Evolutionary conservation across 2,888 invertebrate species (phyloP).

Genomic region (Euzophera pinguis): DNA sequence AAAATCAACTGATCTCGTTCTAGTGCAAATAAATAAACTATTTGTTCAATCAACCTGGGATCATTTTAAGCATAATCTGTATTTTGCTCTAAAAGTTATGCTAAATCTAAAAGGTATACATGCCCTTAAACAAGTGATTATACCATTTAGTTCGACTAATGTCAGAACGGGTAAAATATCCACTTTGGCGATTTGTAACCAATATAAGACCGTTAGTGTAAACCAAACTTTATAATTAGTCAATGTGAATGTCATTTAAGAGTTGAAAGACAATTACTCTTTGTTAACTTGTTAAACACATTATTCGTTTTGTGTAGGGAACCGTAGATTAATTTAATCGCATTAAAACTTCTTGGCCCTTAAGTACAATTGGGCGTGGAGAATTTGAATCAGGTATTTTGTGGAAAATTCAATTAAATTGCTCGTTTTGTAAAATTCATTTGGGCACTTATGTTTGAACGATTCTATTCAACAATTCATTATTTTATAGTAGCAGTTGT

Average conservation of each 20-base stretch:
- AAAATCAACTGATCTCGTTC: too few relatives aligned
- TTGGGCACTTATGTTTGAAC: not conserved
- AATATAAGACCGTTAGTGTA: not conserved
- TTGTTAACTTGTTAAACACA: constrained; percentile 24
- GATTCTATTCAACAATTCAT: not conserved
- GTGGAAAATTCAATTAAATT: constrained; percentile 1
- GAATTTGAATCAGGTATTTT: constrained; percentile 1
- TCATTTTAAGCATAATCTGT: too few relatives aligned
- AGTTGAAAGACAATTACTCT: constrained; percentile 29
- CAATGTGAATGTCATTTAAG: constrained; percentile 19
- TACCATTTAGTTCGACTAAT: too few relatives aligned
- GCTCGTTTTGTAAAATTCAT: not conserved
- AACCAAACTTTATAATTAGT: not conserved
- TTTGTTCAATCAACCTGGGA: too few relatives aligned
- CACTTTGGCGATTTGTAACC: too few relatives aligned
- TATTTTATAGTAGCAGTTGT: not conserved
- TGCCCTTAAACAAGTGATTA: too few relatives aligned
- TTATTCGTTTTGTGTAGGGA: constrained; percentile 18
- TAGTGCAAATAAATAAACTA: too few relatives aligned
- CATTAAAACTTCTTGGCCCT: constrained; percentile 11
- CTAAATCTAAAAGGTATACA: too few relatives aligned
- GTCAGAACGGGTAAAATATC: too few relatives aligned
- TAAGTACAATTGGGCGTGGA: constrained; percentile 1
- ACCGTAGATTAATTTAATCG: constrained; percentile 11
- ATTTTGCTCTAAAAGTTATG: too few relatives aligned